A percentile compares a stretch with the other conserved stretches of the same genome.
Conservation (phyloP, 2,797 vertebrate species). For the Capromys pilorides region DNA sequence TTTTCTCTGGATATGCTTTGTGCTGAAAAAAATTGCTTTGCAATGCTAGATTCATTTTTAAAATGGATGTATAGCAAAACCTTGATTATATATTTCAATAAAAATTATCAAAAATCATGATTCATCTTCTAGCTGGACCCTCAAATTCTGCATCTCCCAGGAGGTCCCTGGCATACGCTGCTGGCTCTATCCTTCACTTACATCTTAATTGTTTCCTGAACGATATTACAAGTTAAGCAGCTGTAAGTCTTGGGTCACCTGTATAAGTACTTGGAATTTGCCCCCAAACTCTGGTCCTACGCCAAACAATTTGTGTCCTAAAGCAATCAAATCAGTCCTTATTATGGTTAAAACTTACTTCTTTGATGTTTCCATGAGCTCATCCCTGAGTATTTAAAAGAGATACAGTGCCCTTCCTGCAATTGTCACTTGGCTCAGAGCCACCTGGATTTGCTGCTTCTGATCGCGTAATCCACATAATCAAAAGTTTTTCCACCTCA, state of each 20-base stretch:
- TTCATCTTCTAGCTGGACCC: conserved; percentile 26
- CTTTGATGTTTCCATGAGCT: conserved; percentile 81
- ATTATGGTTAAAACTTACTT: conserved; percentile 49
- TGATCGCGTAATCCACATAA: conserved; percentile 77
- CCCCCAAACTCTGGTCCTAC: conserved; percentile 73
- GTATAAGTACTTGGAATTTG: conserved; percentile 77
- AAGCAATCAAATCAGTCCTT: conserved; percentile 78
- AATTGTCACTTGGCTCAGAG: conserved; percentile 75
- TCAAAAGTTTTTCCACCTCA: conserved; percentile 82
- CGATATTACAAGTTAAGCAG: conserved; percentile 73
- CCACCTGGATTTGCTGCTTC: conserved; percentile 78
- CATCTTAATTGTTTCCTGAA: conserved; percentile 76
- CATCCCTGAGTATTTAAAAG: conserved; percentile 75
- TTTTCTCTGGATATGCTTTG: conserved; percentile 39
- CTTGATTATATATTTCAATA: conserved; percentile 48
- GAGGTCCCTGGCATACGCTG: conserved; percentile 19
- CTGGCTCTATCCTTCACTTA: conserved; percentile 22
- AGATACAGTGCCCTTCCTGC: conserved; percentile 71
- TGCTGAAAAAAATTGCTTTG: conserved; percentile 3
- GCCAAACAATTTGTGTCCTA: conserved; percentile 78
- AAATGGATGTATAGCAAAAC: background rate
- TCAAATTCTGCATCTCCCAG: conserved; percentile 61
- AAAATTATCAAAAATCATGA: conserved; percentile 53
- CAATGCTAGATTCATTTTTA: conserved; percentile 45
- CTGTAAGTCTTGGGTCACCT: conserved; percentile 79